These are phyloP conservation scores for Struthio camelus DNA, from an alignment of 2,113 vertebrate genomes.

Conservation along the genomic window DNA sequence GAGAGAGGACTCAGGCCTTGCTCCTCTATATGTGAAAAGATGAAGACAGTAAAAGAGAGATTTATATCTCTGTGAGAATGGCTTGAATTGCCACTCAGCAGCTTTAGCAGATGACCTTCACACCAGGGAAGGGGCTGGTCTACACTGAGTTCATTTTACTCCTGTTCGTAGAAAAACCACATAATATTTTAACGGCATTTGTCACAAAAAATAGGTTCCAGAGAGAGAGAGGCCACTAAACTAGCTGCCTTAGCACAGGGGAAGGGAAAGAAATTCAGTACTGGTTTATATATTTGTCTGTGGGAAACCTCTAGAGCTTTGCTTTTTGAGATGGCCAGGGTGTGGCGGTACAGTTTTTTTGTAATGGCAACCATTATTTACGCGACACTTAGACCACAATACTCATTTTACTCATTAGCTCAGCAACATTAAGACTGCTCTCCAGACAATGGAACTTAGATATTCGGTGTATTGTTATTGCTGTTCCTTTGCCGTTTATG, in stretches of 20 bases:
- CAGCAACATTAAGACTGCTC: constrained; percentile 36
- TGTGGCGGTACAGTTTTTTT: constrained; percentile 38
- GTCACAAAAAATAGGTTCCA: constrained; percentile 29
- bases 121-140: neutral
- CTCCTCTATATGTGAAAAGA: neutral
- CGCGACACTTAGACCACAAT: constrained; percentile 34
- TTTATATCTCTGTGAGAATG: neutral
- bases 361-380: constrained; percentile 69
- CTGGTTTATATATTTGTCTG: constrained; percentile 61
- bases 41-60: neutral
- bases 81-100: neutral
- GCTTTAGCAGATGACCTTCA: neutral
- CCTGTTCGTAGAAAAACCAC: constrained; percentile 22
- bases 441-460: constrained; percentile 48
- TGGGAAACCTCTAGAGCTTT: constrained; percentile 51
- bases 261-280: neutral
- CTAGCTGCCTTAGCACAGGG: neutral
- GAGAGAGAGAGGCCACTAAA: neutral
- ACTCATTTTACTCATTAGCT: constrained; percentile 59
- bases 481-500: constrained; percentile 38
- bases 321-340: constrained; percentile 51
- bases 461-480: constrained; percentile 34
- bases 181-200: neutral
- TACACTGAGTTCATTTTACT: neutral
- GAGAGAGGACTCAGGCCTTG: rapidly evolving